Evolutionary conservation across 1,140 invertebrate species (phyloP), one percentile per base, ranked within the genome.

Genomic region (Cheumatopsyche charites): DNA sequence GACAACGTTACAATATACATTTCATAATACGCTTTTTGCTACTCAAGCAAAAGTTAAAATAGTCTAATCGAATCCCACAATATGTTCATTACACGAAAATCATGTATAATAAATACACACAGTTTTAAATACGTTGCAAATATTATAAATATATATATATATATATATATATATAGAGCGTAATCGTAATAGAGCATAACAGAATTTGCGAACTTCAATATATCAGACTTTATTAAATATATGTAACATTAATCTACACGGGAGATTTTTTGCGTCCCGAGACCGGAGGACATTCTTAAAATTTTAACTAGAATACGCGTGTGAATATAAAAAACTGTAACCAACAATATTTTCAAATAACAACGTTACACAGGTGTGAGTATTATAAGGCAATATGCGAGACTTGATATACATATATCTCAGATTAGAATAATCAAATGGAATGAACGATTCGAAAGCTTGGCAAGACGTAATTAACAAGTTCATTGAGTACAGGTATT

Each of bases 331-430:
- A 17, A 52, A 52, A 7, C 19, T 36, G 29, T 21, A 61, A 61
- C 21, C 23, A 61, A 61, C 55, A 61, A 21, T 21, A n/a, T n/a
- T n/a, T n/a, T 49, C 47, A 61, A 36, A 61, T 61, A 61, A 61
- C 55, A 61, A 61, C 23, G 13, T 49, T 49, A 49, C 13, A 15
- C 13, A 49, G 13, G 29, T n/a, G 23, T 66, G 63, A 66, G 63
- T 66, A 66, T 66, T 66, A 66, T 66, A 47, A 66, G 43, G 63
- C 62, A 19, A 29, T 15, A 42, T 63, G 21, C 19, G 23, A 58
- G 55, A 58, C 13, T 25, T 58, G n/a, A n/a, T n/a, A 25, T 23
- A 23, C n/a, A 21, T 25, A 58, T 19, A 17, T 58, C 23, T 21
- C 12, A 58, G 25, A 36, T 36, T 36, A 12, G 21, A 58, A 12